These are phyloP conservation scores for Ariopsis seemanni DNA, from an alignment of 2,113 vertebrate species.

Conservation along the genomic window DNA sequence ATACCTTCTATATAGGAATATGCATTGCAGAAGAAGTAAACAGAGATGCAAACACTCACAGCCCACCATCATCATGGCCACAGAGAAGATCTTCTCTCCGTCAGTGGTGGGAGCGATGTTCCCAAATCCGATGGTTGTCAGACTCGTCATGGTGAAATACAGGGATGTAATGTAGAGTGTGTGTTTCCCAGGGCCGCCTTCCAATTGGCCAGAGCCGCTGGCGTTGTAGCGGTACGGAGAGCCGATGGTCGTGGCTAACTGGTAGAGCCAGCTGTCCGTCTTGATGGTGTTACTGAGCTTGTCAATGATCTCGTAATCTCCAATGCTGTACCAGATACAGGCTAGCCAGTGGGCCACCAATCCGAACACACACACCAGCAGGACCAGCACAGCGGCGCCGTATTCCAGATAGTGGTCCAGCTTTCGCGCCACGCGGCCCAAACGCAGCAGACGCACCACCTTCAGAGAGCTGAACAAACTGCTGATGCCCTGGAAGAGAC, in stretches of 20 bases:
- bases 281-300: conserved; percentile 92
- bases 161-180: conserved; percentile 96
- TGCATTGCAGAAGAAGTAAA: neutral
- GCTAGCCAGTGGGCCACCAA: conserved; percentile 97
- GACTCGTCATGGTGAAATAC: conserved; percentile 99
- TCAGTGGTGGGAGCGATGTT: conserved; percentile 96
- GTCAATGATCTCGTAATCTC: conserved; percentile 96
- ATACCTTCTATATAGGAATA: neutral
- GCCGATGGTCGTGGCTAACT: conserved; percentile 89
- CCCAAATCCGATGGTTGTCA: conserved; percentile 97
- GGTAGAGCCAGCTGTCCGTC: conserved; percentile 96
- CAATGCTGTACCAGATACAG: conserved; percentile 99
- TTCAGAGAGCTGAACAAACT: conserved; percentile 97
- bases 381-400: conserved; percentile 90
- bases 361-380: conserved; percentile 94
- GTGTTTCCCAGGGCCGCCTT: conserved; percentile 94
- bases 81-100: conserved; percentile 97
- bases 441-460: conserved; percentile 90
- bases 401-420: conserved; percentile 97
- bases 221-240: conserved; percentile 90
- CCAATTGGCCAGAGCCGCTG: conserved; percentile 89
- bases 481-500: conserved; percentile 84
- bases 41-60: conserved; percentile 80
- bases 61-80: conserved; percentile 99
- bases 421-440: conserved; percentile 93